Base-by-base conservation (phyloP, 1,140 invertebrate genomes). In the Phymastichus coffea region DNA sequence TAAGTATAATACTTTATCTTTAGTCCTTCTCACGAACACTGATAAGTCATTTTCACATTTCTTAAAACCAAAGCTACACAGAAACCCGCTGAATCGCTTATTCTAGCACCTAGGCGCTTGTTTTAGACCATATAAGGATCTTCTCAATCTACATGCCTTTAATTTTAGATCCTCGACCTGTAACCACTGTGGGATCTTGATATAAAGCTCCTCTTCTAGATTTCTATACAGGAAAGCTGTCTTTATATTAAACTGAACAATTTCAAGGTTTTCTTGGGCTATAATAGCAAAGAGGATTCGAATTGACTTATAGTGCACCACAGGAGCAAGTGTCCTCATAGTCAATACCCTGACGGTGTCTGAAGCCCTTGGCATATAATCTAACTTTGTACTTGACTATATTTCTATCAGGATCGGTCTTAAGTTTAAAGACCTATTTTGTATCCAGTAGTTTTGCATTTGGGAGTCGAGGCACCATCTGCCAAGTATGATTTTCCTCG, bases 101-200 rank as follows among this genome's bases (percentile, higher is more conserved):
- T 78, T 75, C 77, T 76, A 81, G 14, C 64, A 66, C 28, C 72
- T 57, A 15, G 75, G 69, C 14, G 74, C 67, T 57, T 83, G 79
- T 57, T 79, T 77, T 3, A 82, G 55, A 1, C 74, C 79, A 62
- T 81, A 81, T 14, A 81, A 35, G 2, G 70, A 70, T 63, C 76
- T 79, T 30, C 67, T 67, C 4, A 80, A 40, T 25, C 57, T 63
- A 20, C 65, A 76, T 53, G 68, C 66, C 55, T 61, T 62, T 20
- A 2, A 22, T 37, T 22, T 35, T 14, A 19, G 1, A 37, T 35
- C 47, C 2, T n/a, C 2, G 14, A 48, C 25, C 6, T 48, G 6
- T 9, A 48, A 26, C 15, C 30, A 28, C 22, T 17, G 3, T 20
- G 78, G 77, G 46, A 70, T 58, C 56, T 66, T 20, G 64, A 66